phyloP scores from a whole-genome alignment of 2,113 vertebrate genomes.

The Grammatotria lemairii region DNA sequence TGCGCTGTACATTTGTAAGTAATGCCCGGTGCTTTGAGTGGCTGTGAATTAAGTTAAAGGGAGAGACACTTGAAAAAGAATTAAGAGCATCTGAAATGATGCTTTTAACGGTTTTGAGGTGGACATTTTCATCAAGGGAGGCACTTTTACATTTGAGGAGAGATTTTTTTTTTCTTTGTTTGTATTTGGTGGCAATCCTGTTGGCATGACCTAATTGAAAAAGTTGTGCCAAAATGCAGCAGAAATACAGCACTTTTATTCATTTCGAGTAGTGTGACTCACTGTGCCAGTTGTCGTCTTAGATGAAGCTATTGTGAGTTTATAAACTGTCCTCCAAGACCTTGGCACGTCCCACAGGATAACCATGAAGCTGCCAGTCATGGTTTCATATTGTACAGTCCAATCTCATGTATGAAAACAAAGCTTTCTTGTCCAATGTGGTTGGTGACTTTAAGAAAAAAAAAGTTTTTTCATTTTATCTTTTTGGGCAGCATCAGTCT shows the following conservation, averaged over 20 bases:
- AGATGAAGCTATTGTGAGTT: slow-evolving; percentile 47
- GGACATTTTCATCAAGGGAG: slow-evolving; percentile 8
- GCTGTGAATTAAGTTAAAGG: slow-evolving; percentile 4
- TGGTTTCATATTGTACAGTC: slow-evolving; percentile 53
- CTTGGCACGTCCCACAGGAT: slow-evolving; percentile 1
- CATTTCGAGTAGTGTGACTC: slow-evolving; percentile 47
- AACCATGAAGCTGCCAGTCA: slow-evolving; percentile 31
- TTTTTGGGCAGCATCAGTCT: slow-evolving; percentile 1
- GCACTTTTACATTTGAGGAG: slow-evolving; percentile 27
- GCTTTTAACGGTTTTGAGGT: slow-evolving; percentile 9
- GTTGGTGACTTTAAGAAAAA: slow-evolving; percentile 37
- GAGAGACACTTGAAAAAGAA: neutral
- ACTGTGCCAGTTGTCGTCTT: slow-evolving; percentile 39
- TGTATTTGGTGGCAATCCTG: slow-evolving; percentile 11
- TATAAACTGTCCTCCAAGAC: slow-evolving; percentile 20
- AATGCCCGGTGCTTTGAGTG: slow-evolving; percentile 10
- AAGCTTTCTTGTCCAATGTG: slow-evolving; percentile 47
- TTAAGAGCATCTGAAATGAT: slow-evolving; percentile 14
- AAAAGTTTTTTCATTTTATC: neutral
- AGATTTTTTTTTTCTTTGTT: neutral
- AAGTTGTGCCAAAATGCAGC: slow-evolving; percentile 34
- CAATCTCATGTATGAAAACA: slow-evolving; percentile 35
- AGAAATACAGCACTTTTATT: slow-evolving; percentile 51
- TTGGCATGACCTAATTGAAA: slow-evolving; percentile 37
- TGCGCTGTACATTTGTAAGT: slow-evolving; percentile 9